Percentiles rank a stretch among this genome's conserved stretches.
Conservation (phyloP, 1,140 invertebrate genomes). For the Bathynomus jamesi region DNA sequence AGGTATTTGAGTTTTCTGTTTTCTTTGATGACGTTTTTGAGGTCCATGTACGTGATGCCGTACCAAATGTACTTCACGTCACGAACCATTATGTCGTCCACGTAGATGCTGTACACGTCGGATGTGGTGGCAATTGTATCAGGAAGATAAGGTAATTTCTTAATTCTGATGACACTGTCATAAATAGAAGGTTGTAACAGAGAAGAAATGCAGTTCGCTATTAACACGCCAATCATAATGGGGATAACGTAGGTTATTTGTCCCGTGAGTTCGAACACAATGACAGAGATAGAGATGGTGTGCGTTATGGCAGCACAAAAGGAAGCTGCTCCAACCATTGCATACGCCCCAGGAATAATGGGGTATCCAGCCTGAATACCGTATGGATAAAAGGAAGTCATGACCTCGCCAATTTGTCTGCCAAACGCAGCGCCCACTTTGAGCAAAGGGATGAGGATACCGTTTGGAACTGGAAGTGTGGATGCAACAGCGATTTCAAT, state of each 20-base stretch:
- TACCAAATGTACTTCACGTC: constrained; percentile 88
- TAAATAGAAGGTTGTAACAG: constrained; percentile 92
- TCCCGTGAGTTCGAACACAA: constrained; percentile 97
- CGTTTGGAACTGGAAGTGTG: constrained; percentile 87
- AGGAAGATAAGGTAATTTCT: constrained; percentile 92
- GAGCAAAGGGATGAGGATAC: constrained; percentile 57
- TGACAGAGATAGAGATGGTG: constrained; percentile 94
- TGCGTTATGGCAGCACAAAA: constrained; percentile 94
- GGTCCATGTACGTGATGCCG: constrained; percentile 75
- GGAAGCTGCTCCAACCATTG: constrained; percentile 85
- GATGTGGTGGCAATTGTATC: constrained; percentile 69
- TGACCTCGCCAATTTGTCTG: constrained; percentile 79
- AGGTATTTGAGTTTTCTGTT: constrained; percentile 44
- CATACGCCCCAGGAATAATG: constrained; percentile 69
- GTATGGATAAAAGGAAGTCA: constrained; percentile 84
- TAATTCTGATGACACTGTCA: constrained; percentile 95
- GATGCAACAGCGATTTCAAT: constrained; percentile 66
- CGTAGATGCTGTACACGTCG: constrained; percentile 88
- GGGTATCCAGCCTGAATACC: constrained; percentile 80
- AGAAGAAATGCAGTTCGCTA: constrained; percentile 60
- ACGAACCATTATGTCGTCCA: constrained; percentile 92
- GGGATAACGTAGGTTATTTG: constrained; percentile 95
- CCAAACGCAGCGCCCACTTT: constrained; percentile 88
- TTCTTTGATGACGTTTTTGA: constrained; percentile 70
- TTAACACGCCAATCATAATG: constrained; percentile 55